Percentiles rank a stretch among this genome's conserved stretches.
phyloP scores from a whole-genome alignment of 1,140 invertebrate species.

The Epicauta chinensis region DNA sequence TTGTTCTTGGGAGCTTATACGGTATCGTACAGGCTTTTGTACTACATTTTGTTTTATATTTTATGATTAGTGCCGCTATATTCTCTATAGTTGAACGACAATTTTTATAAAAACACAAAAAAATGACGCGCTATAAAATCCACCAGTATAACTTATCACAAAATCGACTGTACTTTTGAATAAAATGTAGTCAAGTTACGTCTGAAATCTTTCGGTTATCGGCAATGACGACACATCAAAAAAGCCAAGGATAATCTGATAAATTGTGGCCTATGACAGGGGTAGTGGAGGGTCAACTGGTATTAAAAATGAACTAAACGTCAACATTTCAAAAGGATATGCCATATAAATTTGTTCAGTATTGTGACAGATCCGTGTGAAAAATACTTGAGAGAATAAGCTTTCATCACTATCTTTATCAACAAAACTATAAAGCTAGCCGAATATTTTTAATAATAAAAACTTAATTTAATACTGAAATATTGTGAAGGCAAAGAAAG shows the following conservation, averaged over 20 bases:
- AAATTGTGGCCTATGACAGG: constrained; percentile 8
- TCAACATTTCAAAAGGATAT: constrained; percentile 2
- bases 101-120: too few relatives aligned
- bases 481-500: too few relatives aligned
- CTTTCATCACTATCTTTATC: too few relatives aligned
- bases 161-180: too few relatives aligned
- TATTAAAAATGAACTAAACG: constrained; percentile 10
- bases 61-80: neutral
- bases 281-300: constrained; percentile 4
- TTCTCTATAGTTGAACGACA: too few relatives aligned
- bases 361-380: constrained; percentile 6
- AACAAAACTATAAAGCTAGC: constrained; percentile 11
- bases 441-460: too few relatives aligned
- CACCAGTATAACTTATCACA: too few relatives aligned
- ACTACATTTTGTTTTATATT: constrained; percentile 12
- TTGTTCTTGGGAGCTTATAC: constrained; percentile 24
- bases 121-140: too few relatives aligned
- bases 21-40: constrained; percentile 20
- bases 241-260: constrained; percentile 11
- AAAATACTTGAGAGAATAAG: neutral
- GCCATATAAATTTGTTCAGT: constrained; percentile 10
- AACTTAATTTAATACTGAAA: too few relatives aligned
- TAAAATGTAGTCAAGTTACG: too few relatives aligned
- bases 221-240: too few relatives aligned
- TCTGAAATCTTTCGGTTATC: too few relatives aligned